phyloP scores from a whole-genome alignment of 2,113 vertebrate species.

The Etia nguti region DNA sequence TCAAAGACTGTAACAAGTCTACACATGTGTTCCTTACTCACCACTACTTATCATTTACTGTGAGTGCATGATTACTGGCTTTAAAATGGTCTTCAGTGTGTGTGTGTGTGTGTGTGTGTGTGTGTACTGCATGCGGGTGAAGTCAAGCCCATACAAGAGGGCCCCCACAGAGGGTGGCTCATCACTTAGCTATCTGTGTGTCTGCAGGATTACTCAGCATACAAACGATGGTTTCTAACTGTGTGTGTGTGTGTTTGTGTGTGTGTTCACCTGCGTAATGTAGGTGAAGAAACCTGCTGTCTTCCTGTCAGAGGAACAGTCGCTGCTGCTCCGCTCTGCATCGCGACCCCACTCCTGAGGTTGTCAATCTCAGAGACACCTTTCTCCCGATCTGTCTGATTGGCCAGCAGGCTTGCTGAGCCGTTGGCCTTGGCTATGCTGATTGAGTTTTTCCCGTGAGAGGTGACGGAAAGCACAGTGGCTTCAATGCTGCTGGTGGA shows the following conservation, averaged over 20 bases:
- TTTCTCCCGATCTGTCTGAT: slow-evolving; percentile 97
- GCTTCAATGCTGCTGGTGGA: slow-evolving; percentile 98
- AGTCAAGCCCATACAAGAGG: slow-evolving; percentile 31
- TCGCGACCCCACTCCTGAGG: slow-evolving; percentile 76
- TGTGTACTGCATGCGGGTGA: background rate
- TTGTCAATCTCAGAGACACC: slow-evolving; percentile 85
- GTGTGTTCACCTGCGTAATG: slow-evolving; percentile 85
- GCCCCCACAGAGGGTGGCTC: background rate
- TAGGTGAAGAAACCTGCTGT: slow-evolving; percentile 95
- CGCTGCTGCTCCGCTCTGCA: slow-evolving; percentile 73
- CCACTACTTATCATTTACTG: slow-evolving; percentile 22
- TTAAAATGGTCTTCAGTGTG: background rate
- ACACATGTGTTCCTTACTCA: slow-evolving; percentile 46
- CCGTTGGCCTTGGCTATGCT: slow-evolving; percentile 76
- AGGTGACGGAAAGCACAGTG: slow-evolving; percentile 56
- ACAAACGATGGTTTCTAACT: background rate
- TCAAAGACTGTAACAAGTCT: slow-evolving; percentile 28
- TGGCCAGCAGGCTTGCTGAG: slow-evolving; percentile 75
- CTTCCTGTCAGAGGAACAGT: slow-evolving; percentile 76
- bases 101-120: background rate
- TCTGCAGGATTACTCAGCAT: background rate
- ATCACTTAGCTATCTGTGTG: background rate
- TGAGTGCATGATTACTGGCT: slow-evolving; percentile 14
- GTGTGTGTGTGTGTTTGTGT: background rate
- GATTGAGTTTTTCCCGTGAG: slow-evolving; percentile 72